Evolutionary conservation across 2,888 invertebrate genomes (phyloP).

Genomic region (Trichogramma evanescens): DNA sequence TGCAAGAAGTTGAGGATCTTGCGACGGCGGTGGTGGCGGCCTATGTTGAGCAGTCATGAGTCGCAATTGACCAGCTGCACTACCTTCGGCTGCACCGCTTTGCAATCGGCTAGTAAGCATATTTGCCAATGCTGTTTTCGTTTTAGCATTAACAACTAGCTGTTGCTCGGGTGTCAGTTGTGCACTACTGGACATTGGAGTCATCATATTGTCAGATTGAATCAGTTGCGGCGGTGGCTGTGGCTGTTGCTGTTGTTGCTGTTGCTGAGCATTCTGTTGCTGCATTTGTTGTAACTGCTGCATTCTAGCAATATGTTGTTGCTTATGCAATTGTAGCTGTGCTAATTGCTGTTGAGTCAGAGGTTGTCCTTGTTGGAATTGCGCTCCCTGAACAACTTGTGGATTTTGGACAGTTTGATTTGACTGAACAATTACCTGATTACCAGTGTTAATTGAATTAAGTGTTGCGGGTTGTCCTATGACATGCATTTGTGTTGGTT

Average conservation of each 20-base stretch:
- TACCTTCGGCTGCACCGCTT: slow-evolving; percentile 49
- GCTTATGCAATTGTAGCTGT: slow-evolving; percentile 50
- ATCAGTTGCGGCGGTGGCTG: slow-evolving; percentile 52
- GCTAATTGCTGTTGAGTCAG: slow-evolving; percentile 47
- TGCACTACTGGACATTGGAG: slow-evolving; percentile 37
- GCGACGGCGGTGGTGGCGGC: slow-evolving; percentile 52
- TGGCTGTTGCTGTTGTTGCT: slow-evolving; percentile 56
- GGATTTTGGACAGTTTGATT: slow-evolving; percentile 33
- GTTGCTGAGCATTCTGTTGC: slow-evolving; percentile 57
- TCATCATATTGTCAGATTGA: slow-evolving; percentile 32
- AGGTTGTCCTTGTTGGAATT: slow-evolving; percentile 43
- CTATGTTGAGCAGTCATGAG: slow-evolving; percentile 80
- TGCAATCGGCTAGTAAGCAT: slow-evolving; percentile 81
- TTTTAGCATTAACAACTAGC: slow-evolving; percentile 74
- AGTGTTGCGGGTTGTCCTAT: slow-evolving; percentile 42
- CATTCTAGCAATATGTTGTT: slow-evolving; percentile 54
- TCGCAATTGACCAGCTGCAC: slow-evolving; percentile 52
- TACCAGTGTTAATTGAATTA: slow-evolving; percentile 40
- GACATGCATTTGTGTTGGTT: slow-evolving; percentile 36
- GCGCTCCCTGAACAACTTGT: slow-evolving; percentile 32
- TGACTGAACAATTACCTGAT: slow-evolving; percentile 36
- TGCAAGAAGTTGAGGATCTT: slow-evolving; percentile 45
- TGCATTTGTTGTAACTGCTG: slow-evolving; percentile 57
- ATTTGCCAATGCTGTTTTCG: slow-evolving; percentile 91
- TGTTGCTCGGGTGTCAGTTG: slow-evolving; percentile 49